Conservation (phyloP, 2,888 invertebrate species). For the Agrilus biguttatus region DNA sequence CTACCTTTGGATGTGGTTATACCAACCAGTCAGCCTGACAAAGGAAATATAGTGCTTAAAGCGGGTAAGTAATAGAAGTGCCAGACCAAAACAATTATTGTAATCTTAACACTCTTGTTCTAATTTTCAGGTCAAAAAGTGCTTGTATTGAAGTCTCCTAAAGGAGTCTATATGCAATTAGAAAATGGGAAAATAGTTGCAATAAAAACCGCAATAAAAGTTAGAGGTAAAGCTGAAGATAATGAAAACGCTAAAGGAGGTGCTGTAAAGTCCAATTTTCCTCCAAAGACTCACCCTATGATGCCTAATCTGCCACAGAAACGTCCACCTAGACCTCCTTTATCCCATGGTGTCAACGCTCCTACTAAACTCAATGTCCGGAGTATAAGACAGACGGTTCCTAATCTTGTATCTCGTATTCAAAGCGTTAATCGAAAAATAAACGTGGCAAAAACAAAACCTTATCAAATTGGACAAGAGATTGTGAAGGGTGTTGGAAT, state of each 20-base stretch:
- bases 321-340: slow-evolving; percentile 21
- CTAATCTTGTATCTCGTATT: slow-evolving; percentile 25
- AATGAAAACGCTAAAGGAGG: slow-evolving; percentile 17
- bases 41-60: slow-evolving; percentile 78
- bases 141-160: slow-evolving; percentile 85
- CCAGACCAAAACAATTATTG: no score
- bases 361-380: slow-evolving; percentile 25
- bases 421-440: slow-evolving; percentile 21
- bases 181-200: slow-evolving; percentile 92
- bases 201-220: slow-evolving; percentile 65
- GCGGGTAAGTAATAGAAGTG: slow-evolving; percentile 30
- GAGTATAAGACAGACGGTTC: slow-evolving; percentile 25
- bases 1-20: slow-evolving; percentile 82
- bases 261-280: slow-evolving; percentile 14
- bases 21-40: slow-evolving; percentile 80
- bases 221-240: slow-evolving; percentile 39
- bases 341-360: slow-evolving; percentile 6
- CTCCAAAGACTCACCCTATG: slow-evolving; percentile 44
- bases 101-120: no score
- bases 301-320: slow-evolving; percentile 41
- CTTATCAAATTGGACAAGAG: slow-evolving; percentile 20
- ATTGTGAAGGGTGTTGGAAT: slow-evolving; percentile 16
- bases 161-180: slow-evolving; percentile 90
- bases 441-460: slow-evolving; percentile 16
- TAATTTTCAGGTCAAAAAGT: slow-evolving; percentile 62